These are phyloP conservation scores for Enteromius argenteus DNA, from an alignment of 2,797 vertebrate species.

Conservation along the genomic window DNA sequence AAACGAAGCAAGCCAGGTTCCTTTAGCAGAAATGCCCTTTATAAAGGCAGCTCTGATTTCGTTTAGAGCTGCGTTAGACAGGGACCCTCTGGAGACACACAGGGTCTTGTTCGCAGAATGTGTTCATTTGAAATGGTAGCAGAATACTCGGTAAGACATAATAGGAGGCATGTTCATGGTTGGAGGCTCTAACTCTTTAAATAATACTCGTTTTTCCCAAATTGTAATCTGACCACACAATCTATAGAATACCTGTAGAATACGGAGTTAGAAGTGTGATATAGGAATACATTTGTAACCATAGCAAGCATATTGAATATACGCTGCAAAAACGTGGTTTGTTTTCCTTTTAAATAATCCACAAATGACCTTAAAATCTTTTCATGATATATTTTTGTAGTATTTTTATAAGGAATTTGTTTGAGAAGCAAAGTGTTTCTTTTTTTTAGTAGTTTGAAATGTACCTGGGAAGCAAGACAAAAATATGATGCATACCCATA, in stretches of 20 bases:
- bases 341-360: neutral
- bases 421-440: neutral
- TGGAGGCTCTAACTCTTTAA: constrained; percentile 65
- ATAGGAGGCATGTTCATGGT: constrained; percentile 68
- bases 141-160: constrained; percentile 63
- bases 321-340: constrained; percentile 8
- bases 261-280: constrained; percentile 69
- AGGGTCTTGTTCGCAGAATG: constrained; percentile 68
- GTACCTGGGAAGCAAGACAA: neutral
- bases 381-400: too few species aligned
- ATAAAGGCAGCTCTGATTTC: constrained; percentile 69
- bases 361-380: neutral
- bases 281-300: constrained; percentile 66
- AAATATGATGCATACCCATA: constrained; percentile 13
- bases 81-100: constrained; percentile 66
- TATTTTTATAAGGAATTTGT: neutral
- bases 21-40: constrained; percentile 67
- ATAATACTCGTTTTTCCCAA: constrained; percentile 64
- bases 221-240: constrained; percentile 74
- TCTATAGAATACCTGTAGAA: constrained; percentile 39
- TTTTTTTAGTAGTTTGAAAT: neutral
- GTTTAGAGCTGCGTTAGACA: constrained; percentile 66
- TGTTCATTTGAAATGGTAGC: constrained; percentile 65
- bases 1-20: constrained; percentile 66
- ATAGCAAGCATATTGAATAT: constrained; percentile 56